These are phyloP conservation scores for Premnoplex brunnescens DNA, from an alignment of 2,797 vertebrate genomes.

Conservation along the genomic window DNA sequence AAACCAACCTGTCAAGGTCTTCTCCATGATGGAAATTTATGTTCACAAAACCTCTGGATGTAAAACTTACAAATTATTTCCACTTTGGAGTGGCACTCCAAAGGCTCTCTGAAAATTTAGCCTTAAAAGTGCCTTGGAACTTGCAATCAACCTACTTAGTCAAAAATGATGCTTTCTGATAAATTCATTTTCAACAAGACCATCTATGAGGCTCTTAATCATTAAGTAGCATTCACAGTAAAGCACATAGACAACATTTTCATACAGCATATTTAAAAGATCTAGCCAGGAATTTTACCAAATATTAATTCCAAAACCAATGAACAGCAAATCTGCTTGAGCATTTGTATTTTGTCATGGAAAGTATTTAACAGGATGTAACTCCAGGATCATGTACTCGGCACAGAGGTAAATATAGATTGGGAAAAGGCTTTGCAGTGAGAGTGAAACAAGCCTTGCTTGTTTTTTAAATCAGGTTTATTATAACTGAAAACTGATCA, in stretches of 20 bases:
- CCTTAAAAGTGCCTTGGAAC: background rate
- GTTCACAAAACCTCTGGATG: background rate
- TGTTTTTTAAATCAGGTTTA: background rate
- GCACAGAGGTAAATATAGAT: background rate
- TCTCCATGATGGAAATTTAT: background rate
- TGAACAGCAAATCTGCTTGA: background rate
- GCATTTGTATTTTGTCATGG: background rate
- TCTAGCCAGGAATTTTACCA: background rate
- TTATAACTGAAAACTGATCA: background rate
- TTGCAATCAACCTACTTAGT: background rate
- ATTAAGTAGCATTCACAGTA: background rate
- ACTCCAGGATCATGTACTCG: background rate
- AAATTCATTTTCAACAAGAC: background rate
- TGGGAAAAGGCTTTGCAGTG: background rate
- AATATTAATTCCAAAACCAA: background rate
- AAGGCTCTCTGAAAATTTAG: background rate
- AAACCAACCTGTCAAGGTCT: background rate
- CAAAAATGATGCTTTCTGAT: background rate
- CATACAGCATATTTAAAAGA: background rate
- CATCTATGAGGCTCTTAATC: accelerated
- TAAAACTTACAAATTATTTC: background rate
- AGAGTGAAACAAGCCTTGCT: background rate
- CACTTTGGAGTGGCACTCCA: background rate
- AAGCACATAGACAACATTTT: background rate
- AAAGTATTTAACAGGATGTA: background rate